These are phyloP conservation scores for Euura saliciscinereae DNA, from an alignment of 1,140 invertebrate genomes.

Conservation along the genomic window DNA sequence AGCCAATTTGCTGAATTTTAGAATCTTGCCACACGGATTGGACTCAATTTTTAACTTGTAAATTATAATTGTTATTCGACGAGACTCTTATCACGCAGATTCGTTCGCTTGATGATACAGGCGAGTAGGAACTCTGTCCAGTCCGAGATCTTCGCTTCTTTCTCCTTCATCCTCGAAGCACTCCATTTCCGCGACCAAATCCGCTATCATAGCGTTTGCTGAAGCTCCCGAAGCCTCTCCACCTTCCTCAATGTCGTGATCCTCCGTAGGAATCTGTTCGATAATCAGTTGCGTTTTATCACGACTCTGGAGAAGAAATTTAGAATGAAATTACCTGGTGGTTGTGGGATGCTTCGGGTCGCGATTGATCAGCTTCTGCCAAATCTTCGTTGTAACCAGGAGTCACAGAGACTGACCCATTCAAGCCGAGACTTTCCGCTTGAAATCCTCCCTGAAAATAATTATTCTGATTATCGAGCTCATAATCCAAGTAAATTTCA, in stretches of 20 bases:
- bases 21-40: too few species aligned
- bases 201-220: slow-evolving; percentile 19
- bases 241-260: slow-evolving; percentile 27
- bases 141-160: slow-evolving; percentile 29
- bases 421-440: not conserved
- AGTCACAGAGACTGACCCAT: slow-evolving; percentile 24
- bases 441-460: not conserved
- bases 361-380: slow-evolving; percentile 61
- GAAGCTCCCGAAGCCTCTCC: slow-evolving; percentile 26
- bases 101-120: slow-evolving; percentile 24
- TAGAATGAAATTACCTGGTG: slow-evolving; percentile 37
- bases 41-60: too few species aligned
- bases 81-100: not conserved
- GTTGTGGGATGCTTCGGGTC: slow-evolving; percentile 42
- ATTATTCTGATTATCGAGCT: not conserved
- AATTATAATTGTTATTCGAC: too few species aligned
- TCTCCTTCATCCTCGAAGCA: slow-evolving; percentile 31
- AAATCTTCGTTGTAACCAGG: slow-evolving; percentile 56
- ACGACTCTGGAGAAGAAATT: not conserved
- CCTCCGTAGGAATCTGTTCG: not conserved
- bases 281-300: not conserved
- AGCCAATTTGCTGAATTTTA: too few species aligned
- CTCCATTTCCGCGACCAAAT: slow-evolving; percentile 25
- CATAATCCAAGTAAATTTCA: not conserved
- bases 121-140: slow-evolving; percentile 35